phyloP scores from a whole-genome alignment of 2,113 vertebrate genomes.

The Ageneiosus marmoratus region DNA sequence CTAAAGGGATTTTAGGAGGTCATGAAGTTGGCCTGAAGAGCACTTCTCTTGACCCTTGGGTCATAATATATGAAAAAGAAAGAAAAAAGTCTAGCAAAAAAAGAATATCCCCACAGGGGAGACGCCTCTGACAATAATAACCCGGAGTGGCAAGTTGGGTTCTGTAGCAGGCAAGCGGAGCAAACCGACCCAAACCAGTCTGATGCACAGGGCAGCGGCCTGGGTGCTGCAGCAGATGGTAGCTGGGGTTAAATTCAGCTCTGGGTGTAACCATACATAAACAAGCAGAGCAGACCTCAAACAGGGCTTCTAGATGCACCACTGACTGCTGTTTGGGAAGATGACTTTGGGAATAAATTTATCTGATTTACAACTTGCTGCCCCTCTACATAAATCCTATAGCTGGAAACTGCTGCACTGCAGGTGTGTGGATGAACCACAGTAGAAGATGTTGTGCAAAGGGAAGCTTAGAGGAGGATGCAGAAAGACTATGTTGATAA shows the following conservation, averaged over 20 bases:
- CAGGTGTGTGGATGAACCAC: slow-evolving; percentile 2
- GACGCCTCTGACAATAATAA: slow-evolving; percentile 58
- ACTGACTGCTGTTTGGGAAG: slow-evolving; percentile 38
- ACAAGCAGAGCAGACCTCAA: slow-evolving; percentile 54
- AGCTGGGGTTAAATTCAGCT: slow-evolving; percentile 58
- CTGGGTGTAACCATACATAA: slow-evolving; percentile 58
- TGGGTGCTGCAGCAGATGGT: slow-evolving; percentile 53
- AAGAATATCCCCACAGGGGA: slow-evolving; percentile 52
- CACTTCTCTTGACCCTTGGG: slow-evolving; percentile 40
- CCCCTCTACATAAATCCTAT: background rate
- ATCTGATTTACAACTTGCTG: slow-evolving; percentile 38
- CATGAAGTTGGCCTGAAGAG: background rate
- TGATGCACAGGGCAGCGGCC: slow-evolving; percentile 43
- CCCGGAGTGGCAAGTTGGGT: slow-evolving; percentile 46
- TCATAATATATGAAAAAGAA: slow-evolving; percentile 34
- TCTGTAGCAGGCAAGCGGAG: slow-evolving; percentile 40
- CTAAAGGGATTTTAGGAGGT: background rate
- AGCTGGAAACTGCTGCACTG: slow-evolving; percentile 1
- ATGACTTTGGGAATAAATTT: slow-evolving; percentile 33
- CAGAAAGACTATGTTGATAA: background rate
- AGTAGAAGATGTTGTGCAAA: background rate
- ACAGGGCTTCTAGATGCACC: slow-evolving; percentile 49
- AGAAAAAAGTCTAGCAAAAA: slow-evolving; percentile 45
- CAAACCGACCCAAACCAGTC: slow-evolving; percentile 56
- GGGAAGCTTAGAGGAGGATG: background rate